Evolutionary conservation across 2,113 vertebrate species (phyloP), one percentile per base, ranked within the genome.

Genomic region (Mus pahari): DNA sequence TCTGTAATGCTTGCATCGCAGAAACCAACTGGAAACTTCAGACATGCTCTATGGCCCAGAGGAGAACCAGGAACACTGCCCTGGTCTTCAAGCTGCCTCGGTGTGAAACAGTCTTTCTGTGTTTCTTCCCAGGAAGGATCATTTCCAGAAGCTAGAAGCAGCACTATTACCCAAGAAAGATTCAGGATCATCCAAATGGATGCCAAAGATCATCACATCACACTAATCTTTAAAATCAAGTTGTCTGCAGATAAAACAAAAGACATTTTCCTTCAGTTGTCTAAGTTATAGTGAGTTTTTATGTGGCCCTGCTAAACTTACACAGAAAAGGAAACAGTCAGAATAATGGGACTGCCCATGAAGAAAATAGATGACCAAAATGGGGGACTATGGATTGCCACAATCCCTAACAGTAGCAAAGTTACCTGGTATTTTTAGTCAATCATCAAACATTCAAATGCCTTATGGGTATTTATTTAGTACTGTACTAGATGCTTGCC

Each of bases 391-490:
- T 11, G 1, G n/a, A 39, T 62, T 81, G 22, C 19, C 66, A 26
- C 5, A 62, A 12, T 48, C 75, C 81, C 75, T 4, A 73, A 24
- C 9, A 45, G 42, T 4, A 58, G 68, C 24, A 42, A 71, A 81
- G 20, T 55, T 84, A 45, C 70, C 24, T 11, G 3, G 16, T 55
- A 68, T 77, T 92, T 90, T 89, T 39, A 86, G 10, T 78, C 79
- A 86, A 50, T 94, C 71, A 90, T 58, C 86, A 94, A 95, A 90
- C 62, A 74, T 68, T 91, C 84, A 91, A 90, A 87, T 86, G 33
- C n/a, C 86, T 92, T 87, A 17, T 36, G 22, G 28, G 42, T 78
- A 89, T 58, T 90, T 60, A 55, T 8, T 28, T 58, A 86, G 28
- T n/a, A 78, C 62, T 36, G 2, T 17, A 53, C 36, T 91, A 78